Percentiles rank a stretch among this genome's conserved stretches.
Conservation (phyloP, 2,888 invertebrate genomes). For the Hypselothyrea guttata region DNA sequence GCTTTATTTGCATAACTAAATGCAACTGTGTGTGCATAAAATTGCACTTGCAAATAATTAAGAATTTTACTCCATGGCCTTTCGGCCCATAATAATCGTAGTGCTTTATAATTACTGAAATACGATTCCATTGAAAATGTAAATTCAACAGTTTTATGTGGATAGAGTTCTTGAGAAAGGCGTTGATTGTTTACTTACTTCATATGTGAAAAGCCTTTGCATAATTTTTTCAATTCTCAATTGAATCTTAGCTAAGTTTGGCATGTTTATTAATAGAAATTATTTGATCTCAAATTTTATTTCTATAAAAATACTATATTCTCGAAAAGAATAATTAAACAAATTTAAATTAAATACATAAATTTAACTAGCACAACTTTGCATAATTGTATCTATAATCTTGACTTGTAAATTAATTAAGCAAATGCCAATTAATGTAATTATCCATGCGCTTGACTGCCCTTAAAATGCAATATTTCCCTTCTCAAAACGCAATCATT, state of each 20-base stretch:
- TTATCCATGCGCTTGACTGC: conserved; percentile 46
- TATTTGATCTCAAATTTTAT: background rate
- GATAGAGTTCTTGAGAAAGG: conserved; percentile 5
- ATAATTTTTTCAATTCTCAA: too few relatives aligned
- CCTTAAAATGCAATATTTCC: conserved; percentile 11
- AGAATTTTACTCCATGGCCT: conserved; percentile 40
- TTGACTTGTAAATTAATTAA: conserved; percentile 50
- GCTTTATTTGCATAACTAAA: conserved; percentile 68
- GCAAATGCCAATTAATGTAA: conserved; percentile 58
- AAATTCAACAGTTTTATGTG: conserved; percentile 4
- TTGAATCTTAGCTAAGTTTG: too few relatives aligned
- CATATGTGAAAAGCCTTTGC: too few relatives aligned
- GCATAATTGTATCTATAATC: too few relatives aligned
- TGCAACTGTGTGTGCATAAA: conserved; percentile 19
- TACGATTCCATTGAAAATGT: conserved; percentile 8
- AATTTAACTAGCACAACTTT: too few relatives aligned
- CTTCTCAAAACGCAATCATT: conserved; percentile 58
- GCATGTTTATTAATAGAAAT: too few relatives aligned
- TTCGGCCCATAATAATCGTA: background rate
- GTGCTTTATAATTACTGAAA: background rate
- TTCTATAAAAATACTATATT: too few relatives aligned
- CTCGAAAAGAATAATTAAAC: too few relatives aligned
- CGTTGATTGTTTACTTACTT: too few relatives aligned
- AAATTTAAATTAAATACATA: too few relatives aligned
- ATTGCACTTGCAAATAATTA: conserved; percentile 48